phyloP scores from a whole-genome alignment of 2,113 vertebrate genomes.

The Nipponia nippon region DNA sequence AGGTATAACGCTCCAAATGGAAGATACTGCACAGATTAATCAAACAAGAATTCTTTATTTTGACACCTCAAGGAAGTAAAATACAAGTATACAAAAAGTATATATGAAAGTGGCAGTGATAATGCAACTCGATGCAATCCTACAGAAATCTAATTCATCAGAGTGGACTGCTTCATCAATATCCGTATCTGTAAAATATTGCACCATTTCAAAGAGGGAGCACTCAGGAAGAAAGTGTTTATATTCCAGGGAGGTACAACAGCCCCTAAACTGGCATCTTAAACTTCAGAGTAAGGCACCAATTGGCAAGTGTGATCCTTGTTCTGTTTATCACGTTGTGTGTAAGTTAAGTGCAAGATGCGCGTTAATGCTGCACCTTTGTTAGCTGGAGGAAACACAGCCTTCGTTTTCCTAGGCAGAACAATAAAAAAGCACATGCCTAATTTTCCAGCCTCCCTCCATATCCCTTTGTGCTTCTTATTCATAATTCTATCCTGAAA shows the following conservation, averaged over 20 bases:
- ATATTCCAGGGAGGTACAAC: background rate
- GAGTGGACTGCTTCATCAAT: background rate
- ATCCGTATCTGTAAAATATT: background rate
- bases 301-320: background rate
- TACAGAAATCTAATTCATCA: background rate
- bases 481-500: background rate
- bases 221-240: background rate
- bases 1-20: background rate
- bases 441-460: background rate
- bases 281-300: conserved; percentile 36
- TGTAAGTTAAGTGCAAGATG: background rate
- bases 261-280: background rate
- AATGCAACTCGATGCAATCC: conserved; percentile 5
- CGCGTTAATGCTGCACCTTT: background rate
- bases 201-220: conserved; percentile 13
- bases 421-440: background rate
- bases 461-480: background rate
- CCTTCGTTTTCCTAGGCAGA: background rate
- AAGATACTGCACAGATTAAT: background rate
- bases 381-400: background rate
- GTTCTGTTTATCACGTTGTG: background rate
- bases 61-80: conserved; percentile 57
- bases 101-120: conserved; percentile 59
- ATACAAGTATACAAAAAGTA: conserved; percentile 47
- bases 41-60: conserved; percentile 70